phyloP scores from a whole-genome alignment of 2,797 vertebrate species.

The Schizopygopsis pylzovi region DNA sequence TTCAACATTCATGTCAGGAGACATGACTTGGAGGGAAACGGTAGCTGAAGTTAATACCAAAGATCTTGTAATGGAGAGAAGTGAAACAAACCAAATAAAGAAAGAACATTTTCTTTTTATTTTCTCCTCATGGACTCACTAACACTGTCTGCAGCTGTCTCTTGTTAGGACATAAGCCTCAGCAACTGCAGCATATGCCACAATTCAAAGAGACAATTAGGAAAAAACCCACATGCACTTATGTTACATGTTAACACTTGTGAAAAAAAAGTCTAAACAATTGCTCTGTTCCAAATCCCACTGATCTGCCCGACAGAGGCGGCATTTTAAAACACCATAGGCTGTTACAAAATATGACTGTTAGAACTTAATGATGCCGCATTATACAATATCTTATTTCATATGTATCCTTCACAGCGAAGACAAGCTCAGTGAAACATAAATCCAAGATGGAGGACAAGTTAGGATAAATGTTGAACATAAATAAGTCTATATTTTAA shows the following conservation, averaged over 20 bases:
- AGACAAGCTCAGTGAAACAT: neutral
- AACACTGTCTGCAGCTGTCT: conserved; percentile 48
- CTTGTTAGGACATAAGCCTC: conserved; percentile 41
- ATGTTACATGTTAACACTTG: conserved; percentile 26
- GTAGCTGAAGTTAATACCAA: conserved; percentile 39
- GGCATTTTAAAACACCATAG: neutral
- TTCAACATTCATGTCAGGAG: conserved; percentile 25
- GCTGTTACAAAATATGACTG: neutral
- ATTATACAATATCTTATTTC: neutral
- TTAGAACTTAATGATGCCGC: neutral
- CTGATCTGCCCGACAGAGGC: neutral
- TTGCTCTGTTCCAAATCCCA: neutral
- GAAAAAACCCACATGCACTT: conserved; percentile 1
- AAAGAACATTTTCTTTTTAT: conserved; percentile 28
- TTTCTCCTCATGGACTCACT: conserved; percentile 36
- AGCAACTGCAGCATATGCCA: conserved; percentile 43
- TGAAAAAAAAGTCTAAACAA: neutral
- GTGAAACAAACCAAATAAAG: conserved; percentile 29
- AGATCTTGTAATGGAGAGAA: conserved; percentile 23
- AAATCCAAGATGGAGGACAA: neutral
- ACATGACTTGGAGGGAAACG: neutral
- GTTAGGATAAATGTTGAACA: neutral
- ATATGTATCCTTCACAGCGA: neutral
- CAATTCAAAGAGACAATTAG: conserved; percentile 28
- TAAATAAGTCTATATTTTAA: neutral